Conservation (phyloP, 2,113 vertebrate species). For the Pluvianellus socialis region DNA sequence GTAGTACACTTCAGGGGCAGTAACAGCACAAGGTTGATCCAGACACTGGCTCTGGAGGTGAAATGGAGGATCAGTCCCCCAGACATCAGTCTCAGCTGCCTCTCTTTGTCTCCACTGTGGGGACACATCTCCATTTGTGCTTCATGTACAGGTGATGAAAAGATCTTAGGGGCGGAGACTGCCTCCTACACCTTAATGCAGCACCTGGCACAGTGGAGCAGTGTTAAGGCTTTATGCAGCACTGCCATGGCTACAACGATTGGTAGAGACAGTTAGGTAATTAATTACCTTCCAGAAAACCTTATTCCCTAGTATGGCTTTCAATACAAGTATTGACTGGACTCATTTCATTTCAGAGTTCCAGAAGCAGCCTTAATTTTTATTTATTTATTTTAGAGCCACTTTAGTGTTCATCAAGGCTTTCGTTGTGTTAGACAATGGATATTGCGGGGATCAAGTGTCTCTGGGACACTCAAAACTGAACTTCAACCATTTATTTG, state of each 20-base stretch:
- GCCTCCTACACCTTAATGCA: neutral
- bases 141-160: neutral
- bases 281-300: neutral
- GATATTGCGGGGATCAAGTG: neutral
- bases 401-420: neutral
- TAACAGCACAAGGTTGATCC: fast-evolving
- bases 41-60: neutral
- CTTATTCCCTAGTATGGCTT: neutral
- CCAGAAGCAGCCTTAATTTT: neutral
- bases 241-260: neutral
- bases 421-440: neutral
- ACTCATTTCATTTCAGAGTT: neutral
- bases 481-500: neutral
- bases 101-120: neutral
- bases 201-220: neutral
- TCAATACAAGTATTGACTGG: neutral
- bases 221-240: neutral
- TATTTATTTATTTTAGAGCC: neutral
- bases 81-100: neutral
- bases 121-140: neutral
- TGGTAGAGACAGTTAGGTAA: neutral
- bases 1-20: neutral
- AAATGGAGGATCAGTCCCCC: neutral
- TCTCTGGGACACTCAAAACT: neutral
- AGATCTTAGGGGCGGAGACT: neutral